Evolutionary conservation across 2,113 vertebrate species (phyloP), one percentile per base, ranked within the genome.

Genomic region (Maccullochella peelii): DNA sequence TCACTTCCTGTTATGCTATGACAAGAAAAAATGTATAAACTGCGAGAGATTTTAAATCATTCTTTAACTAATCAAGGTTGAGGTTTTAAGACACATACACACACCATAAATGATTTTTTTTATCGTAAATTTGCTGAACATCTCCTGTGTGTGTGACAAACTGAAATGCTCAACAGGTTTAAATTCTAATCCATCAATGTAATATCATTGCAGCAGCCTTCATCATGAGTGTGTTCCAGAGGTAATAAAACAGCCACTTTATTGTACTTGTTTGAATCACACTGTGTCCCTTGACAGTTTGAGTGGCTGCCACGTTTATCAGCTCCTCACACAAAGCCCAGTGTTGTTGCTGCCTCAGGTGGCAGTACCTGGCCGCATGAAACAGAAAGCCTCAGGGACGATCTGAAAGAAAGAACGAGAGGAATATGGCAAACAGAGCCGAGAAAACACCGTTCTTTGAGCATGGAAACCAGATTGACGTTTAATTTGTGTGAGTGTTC

Each of bases 221-320:
- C 50, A 63, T 40, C 18, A 18, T 1, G 42, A 80, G 57, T 52
- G 25, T 5, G 55, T 84, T 84, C 73, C 87, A 86, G 83, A 91
- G 77, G 73, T 91, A 92, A 93, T 91, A 91, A 90, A 88, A 61
- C 47, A 86, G 77, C 42, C n/a, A 55, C 81, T 79, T 86, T 76
- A 88, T 85, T 86, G 75, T 79, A 61, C 75, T 73, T 86, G 57
- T 86, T 82, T 88, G 80, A 85, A 71, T 68, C 72, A 52, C 5
- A 8, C 63, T 40, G 61, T 47, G 62, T 87, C 88, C 73, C 80
- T 18, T 6, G 61, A 67, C 74, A 65, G 72, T 76, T 68, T 71
- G 73, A 86, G 76, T 2, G 40, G 27, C 42, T 66, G 85, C 82
- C 80, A 82, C 73, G 79, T 90, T 86, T 89, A 90, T 91, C 86